These are phyloP conservation scores for Microtus oregoni DNA, from an alignment of 2,113 vertebrate species.

Conservation along the genomic window DNA sequence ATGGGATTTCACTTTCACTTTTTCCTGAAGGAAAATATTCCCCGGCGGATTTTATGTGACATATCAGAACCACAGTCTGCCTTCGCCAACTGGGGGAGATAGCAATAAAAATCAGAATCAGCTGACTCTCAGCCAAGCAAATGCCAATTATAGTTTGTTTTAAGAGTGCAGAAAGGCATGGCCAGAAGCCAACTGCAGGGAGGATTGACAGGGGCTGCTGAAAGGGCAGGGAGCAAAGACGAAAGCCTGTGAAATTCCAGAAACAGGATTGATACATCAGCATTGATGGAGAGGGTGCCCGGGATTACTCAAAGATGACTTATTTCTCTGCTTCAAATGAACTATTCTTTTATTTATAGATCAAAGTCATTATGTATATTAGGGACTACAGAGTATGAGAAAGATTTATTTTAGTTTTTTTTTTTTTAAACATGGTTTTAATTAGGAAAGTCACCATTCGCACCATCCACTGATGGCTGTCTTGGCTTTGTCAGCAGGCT, in stretches of 20 bases:
- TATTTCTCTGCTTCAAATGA: neutral
- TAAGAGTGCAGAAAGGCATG: constrained; percentile 50
- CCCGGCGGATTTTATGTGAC: constrained; percentile 46
- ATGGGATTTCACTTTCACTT: constrained; percentile 78
- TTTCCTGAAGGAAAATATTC: constrained; percentile 72
- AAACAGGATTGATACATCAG: constrained; percentile 19
- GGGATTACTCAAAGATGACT: constrained; percentile 10
- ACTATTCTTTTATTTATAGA: constrained; percentile 62
- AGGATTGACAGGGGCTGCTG: constrained; percentile 41
- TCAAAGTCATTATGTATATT: neutral
- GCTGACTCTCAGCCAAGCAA: constrained; percentile 58
- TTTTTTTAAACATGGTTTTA: neutral
- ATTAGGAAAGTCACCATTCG: neutral
- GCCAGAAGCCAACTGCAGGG: constrained; percentile 42
- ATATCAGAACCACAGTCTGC: constrained; percentile 33
- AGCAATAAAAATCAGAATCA: constrained; percentile 74
- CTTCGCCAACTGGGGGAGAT: constrained; percentile 28
- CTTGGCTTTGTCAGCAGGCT: neutral
- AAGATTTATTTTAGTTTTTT: neutral
- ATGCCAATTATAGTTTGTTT: constrained; percentile 71
- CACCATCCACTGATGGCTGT: neutral
- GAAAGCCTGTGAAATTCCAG: constrained; percentile 45
- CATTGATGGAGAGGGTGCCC: neutral
- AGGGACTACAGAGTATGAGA: neutral
- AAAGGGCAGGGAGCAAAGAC: constrained; percentile 66